phyloP scores from a whole-genome alignment of 2,888 invertebrate genomes.

The Aspidiotus rigidus region DNA sequence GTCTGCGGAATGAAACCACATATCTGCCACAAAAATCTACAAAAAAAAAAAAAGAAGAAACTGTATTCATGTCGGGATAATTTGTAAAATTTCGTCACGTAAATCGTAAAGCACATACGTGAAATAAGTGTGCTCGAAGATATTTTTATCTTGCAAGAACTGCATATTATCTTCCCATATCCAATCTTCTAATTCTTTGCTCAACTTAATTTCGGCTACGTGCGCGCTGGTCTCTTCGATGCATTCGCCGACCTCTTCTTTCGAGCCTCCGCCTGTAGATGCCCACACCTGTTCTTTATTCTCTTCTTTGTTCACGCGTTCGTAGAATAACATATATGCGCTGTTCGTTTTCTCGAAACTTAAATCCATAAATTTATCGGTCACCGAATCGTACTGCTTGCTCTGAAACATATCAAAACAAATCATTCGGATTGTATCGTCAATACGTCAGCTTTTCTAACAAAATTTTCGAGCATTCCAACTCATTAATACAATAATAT shows the following conservation, averaged over 20 bases:
- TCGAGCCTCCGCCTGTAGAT: conserved; percentile 42
- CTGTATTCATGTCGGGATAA: too few species aligned
- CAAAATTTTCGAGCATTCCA: too few species aligned
- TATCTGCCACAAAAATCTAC: conserved; percentile 91
- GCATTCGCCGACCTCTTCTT: conserved; percentile 39
- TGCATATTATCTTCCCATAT: conserved; percentile 96
- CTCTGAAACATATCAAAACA: conserved; percentile 51
- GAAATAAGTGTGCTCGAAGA: conserved; percentile 92
- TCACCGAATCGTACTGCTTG: conserved; percentile 91
- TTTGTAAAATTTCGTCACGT: too few species aligned
- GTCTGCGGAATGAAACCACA: conserved; percentile 89
- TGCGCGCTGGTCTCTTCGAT: conserved; percentile 38
- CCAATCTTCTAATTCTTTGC: conserved; percentile 81
- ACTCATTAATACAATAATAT: too few species aligned
- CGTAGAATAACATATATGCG: conserved; percentile 95
- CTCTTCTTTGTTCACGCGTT: conserved; percentile 49
- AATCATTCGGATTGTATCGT: too few species aligned
- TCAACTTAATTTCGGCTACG: conserved; percentile 49
- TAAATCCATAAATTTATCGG: conserved; percentile 94
- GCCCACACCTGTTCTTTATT: conserved; percentile 40
- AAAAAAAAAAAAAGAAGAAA: neutral
- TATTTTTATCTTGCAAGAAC: conserved; percentile 87
- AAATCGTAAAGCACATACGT: conserved; percentile 52
- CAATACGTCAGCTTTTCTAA: too few species aligned
- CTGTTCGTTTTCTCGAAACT: conserved; percentile 96